phyloP scores from a whole-genome alignment of 2,113 vertebrate genomes.

The Laticauda laticaudata region DNA sequence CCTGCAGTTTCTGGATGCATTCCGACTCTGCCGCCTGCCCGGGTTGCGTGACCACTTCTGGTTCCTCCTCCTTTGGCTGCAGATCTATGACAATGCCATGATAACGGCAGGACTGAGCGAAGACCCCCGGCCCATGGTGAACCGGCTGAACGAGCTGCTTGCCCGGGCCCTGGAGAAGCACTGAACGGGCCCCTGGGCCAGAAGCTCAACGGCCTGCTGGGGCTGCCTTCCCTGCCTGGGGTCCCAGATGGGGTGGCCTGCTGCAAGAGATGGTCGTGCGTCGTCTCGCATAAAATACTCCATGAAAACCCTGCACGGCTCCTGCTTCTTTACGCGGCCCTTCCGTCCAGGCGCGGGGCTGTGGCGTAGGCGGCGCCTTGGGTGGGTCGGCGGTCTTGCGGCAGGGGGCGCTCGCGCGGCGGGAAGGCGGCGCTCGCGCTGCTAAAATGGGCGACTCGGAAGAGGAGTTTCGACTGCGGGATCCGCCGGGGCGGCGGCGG shows the following conservation, averaged over 20 bases:
- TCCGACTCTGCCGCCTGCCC: not conserved
- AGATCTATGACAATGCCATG: constrained; percentile 99
- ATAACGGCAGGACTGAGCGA: constrained; percentile 91
- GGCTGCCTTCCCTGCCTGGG: not conserved
- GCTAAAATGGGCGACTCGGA: not conserved
- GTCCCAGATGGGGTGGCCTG: not conserved
- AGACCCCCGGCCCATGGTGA: constrained; percentile 92
- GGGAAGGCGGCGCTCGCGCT: not conserved
- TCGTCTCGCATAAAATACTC: not conserved
- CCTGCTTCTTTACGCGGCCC: not conserved
- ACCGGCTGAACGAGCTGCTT: constrained; percentile 85
- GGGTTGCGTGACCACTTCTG: fast-evolving
- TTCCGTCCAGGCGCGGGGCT: not conserved
- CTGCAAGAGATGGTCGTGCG: not conserved
- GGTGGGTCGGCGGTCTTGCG: too few species aligned
- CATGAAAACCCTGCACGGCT: not conserved
- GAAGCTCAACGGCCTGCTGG: not conserved
- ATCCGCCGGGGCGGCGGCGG: not conserved
- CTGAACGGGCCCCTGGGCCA: constrained; percentile 69
- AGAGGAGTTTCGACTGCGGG: not conserved
- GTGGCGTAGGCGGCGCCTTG: not conserved
- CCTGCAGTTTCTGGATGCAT: not conserved
- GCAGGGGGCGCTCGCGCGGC: not conserved
- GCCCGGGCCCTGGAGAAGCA: constrained; percentile 85
- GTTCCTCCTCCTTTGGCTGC: constrained; percentile 22